A percentile compares a stretch with the other conserved stretches of the same genome.
Conservation (phyloP, 2,888 invertebrate genomes). For the Malthinus flaveolus region DNA sequence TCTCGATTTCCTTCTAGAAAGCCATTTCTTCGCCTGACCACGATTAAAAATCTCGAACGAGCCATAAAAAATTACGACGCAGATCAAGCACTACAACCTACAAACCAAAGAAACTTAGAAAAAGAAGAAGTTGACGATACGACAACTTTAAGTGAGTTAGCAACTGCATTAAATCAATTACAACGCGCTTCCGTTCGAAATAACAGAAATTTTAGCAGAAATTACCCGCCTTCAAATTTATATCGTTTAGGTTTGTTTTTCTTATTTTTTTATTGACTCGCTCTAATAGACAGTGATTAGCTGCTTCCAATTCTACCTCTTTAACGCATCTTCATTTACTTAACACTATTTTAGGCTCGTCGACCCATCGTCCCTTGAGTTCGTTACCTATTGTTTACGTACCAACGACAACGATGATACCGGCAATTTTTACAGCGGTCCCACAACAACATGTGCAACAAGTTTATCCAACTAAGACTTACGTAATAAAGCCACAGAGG, state of each 20-base stretch:
- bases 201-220: constrained; percentile 2
- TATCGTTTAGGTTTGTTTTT: background rate
- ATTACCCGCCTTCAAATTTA: background rate
- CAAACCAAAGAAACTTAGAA: constrained; percentile 43
- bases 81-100: constrained; percentile 45
- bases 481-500: constrained; percentile 13
- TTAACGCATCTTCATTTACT: no score
- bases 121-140: constrained; percentile 34
- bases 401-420: background rate
- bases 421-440: background rate
- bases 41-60: constrained; percentile 38
- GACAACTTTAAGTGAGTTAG: constrained; percentile 44
- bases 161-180: constrained; percentile 41
- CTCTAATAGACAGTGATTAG: no score
- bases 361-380: background rate
- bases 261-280: no score
- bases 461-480: constrained; percentile 11
- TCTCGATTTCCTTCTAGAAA: constrained; percentile 39
- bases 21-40: constrained; percentile 25
- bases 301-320: no score
- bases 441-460: background rate
- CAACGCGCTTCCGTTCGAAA: constrained; percentile 41
- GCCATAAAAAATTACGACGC: constrained; percentile 27
- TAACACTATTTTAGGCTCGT: no score
- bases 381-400: constrained; percentile 1